Evolutionary conservation across 2,797 vertebrate genomes (phyloP).

Genomic region (Anas bahamensis): DNA sequence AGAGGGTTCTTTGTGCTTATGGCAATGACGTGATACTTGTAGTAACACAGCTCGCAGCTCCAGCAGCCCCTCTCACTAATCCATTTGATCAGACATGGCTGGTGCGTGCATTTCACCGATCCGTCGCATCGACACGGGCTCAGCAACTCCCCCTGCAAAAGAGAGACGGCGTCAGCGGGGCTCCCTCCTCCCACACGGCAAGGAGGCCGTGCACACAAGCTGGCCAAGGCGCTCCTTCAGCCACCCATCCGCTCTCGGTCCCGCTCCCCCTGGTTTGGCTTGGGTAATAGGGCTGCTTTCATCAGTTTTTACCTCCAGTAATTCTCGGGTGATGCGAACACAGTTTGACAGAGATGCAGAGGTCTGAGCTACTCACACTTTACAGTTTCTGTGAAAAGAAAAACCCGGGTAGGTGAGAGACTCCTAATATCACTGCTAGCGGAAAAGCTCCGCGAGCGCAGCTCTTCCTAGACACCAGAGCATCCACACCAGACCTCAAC

Average conservation of each 20-base stretch:
- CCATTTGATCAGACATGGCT: constrained; percentile 98
- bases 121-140: constrained; percentile 96
- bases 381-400: background rate
- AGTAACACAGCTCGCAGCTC: constrained; percentile 99
- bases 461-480: background rate
- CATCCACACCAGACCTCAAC: background rate
- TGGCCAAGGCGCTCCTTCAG: background rate
- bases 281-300: background rate
- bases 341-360: background rate
- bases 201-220: background rate
- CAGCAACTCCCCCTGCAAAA: constrained; percentile 93
- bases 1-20: constrained; percentile 99
- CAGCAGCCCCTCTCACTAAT: constrained; percentile 97
- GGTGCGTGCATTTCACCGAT: constrained; percentile 92
- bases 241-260: background rate
- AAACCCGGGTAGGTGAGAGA: background rate
- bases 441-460: background rate
- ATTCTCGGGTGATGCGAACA: background rate
- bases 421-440: background rate
- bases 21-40: constrained; percentile 99
- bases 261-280: background rate
- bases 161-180: background rate
- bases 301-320: background rate
- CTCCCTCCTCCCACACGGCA: background rate
- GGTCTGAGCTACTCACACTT: background rate